phyloP scores from a whole-genome alignment of 2,113 vertebrate genomes.

The Aepyceros melampus region DNA sequence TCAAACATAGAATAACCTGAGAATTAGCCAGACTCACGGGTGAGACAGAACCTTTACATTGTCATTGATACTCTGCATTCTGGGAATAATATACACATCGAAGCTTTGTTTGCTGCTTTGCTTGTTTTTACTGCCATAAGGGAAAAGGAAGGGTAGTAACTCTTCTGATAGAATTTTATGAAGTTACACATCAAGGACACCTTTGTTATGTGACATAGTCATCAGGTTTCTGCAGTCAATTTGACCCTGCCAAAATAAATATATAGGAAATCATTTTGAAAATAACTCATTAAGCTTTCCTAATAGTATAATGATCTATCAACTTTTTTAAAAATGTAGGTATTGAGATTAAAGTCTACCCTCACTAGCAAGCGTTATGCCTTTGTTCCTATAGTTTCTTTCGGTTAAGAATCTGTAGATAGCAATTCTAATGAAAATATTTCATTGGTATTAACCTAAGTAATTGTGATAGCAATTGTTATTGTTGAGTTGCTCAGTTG shows the following conservation, averaged over 20 bases:
- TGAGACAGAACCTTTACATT: neutral
- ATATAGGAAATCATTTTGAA: neutral
- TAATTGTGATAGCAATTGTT: neutral
- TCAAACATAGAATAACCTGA: neutral
- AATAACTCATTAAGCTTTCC: neutral
- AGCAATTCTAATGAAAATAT: neutral
- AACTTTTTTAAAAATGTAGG: neutral
- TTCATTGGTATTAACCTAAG: neutral
- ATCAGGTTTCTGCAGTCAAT: neutral
- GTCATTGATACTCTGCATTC: neutral
- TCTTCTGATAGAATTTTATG: neutral
- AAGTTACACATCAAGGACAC: neutral
- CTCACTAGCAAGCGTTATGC: neutral
- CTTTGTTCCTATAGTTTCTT: neutral
- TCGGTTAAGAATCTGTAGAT: neutral
- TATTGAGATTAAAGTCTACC: neutral
- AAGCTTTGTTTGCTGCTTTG: neutral
- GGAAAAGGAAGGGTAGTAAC: neutral
- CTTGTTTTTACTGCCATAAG: neutral
- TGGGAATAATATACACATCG: rapidly evolving
- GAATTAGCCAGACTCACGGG: neutral
- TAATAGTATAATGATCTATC: neutral
- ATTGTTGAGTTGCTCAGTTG: neutral
- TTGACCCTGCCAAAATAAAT: constrained; percentile 17
- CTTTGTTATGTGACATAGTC: neutral